phyloP scores from a whole-genome alignment of 2,797 vertebrate species.

The Momotus momota region DNA sequence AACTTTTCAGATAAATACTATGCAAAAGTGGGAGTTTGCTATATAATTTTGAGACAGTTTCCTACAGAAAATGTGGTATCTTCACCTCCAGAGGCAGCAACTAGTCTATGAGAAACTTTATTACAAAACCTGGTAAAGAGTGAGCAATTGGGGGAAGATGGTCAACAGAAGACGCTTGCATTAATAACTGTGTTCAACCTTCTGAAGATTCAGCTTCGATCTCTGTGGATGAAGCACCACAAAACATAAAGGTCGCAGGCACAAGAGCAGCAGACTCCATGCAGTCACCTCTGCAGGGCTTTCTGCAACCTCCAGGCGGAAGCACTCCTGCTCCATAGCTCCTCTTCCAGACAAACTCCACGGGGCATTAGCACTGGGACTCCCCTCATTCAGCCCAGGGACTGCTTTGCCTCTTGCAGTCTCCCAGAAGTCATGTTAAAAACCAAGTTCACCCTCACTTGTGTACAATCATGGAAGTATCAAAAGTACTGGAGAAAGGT shows the following conservation, averaged over 20 bases:
- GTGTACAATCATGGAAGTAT: background rate
- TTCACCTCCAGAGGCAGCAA: background rate
- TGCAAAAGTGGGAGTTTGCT: background rate
- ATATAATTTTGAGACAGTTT: background rate
- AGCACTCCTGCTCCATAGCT: background rate
- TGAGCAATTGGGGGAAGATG: background rate
- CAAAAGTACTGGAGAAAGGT: background rate
- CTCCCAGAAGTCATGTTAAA: background rate
- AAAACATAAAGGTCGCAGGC: fast-evolving
- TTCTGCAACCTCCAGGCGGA: background rate
- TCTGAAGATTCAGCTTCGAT: background rate
- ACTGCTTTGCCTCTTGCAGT: background rate
- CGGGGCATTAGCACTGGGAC: background rate
- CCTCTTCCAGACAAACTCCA: background rate
- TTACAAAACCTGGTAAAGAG: no score
- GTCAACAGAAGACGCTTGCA: background rate
- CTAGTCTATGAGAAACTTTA: background rate
- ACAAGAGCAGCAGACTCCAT: background rate
- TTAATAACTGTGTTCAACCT: background rate
- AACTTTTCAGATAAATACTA: background rate
- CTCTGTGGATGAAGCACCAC: background rate
- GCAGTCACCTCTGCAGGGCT: background rate
- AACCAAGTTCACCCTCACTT: background rate
- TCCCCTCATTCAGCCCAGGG: background rate
- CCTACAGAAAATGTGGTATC: background rate